A percentile compares a stretch with the other conserved stretches of the same genome.
Evolutionary conservation across 2,113 vertebrate genomes (phyloP).

Genomic region (Vulpes vulpes): DNA sequence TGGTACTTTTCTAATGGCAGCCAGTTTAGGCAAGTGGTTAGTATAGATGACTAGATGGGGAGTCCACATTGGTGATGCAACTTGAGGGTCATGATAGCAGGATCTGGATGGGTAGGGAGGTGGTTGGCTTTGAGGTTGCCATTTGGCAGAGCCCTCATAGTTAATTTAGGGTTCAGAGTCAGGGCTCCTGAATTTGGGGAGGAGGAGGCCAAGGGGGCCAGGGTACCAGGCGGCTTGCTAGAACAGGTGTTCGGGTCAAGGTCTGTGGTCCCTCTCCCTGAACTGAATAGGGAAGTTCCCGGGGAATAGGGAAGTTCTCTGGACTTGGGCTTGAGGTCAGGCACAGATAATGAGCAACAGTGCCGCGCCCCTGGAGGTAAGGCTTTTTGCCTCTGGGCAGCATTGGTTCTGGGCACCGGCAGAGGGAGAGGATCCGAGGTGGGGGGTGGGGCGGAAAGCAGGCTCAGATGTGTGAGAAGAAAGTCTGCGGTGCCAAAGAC

Average conservation of each 20-base stretch:
- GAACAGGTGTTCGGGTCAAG: not conserved
- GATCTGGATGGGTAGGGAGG: not conserved
- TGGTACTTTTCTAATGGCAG: not conserved
- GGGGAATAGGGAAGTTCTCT: not conserved
- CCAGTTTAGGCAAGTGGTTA: not conserved
- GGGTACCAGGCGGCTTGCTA: not conserved
- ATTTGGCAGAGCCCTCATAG: not conserved
- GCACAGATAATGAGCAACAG: not conserved
- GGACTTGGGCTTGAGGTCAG: not conserved
- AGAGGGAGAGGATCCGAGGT: not conserved
- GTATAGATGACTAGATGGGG: not conserved
- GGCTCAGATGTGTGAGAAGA: not conserved
- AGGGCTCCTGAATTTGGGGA: not conserved
- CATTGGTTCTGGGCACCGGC: not conserved
- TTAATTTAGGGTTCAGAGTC: not conserved
- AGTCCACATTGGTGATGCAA: too few species aligned
- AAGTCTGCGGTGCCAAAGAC: not conserved
- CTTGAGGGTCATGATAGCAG: not conserved
- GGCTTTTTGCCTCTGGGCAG: not conserved
- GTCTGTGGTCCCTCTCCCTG: not conserved
- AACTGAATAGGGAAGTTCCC: not conserved
- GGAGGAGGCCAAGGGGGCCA: not conserved
- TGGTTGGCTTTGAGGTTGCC: not conserved
- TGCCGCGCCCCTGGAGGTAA: not conserved
- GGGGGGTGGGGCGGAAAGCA: not conserved